Base-by-base conservation (phyloP, 2,888 invertebrate genomes). In the Drosophila monieri region DNA sequence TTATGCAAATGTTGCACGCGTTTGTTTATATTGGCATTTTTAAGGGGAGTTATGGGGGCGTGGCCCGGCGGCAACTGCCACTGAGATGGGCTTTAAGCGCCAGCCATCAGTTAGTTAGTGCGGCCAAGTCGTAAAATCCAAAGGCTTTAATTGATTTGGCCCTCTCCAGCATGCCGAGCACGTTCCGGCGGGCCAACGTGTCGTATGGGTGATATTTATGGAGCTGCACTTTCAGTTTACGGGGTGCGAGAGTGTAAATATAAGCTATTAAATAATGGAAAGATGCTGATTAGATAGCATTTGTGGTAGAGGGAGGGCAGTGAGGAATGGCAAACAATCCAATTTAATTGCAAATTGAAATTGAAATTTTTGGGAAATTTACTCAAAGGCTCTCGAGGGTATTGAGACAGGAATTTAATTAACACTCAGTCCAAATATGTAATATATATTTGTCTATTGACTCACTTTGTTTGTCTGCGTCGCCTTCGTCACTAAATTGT, bases 21-120 rank as follows among this genome's bases (percentile, higher is more conserved):
- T 44, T 74, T 81, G 88, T 83, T 83, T 83, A 85, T 83, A 78
- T 88, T 88, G 85, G 81, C 39, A 5, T 85, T 61, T 85, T 74
- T 47, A 65, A 65, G 37, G 72, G 67, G 18, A 18, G 41, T 27
- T 6, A 55, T 27, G 21, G 15, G 10, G 59, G 14, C 39, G 60
- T 0, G 48, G 35, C 41, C 57, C 72, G 47, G 60, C 25, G 67
- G 61, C 52, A n/a, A 6, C n/a, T 1, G 49, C 32, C 37, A 21
- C n/a, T 6, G n/a, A 25, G 35, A 30, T 53, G 14, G 25, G 47
- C 23, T 56, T 48, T 15, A 66, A 69, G 18, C 39, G 39, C 49
- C 35, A 10, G 9, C n/a, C 57, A 27, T 55, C 41, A 23, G 49
- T 74, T 56, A 57, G 43, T 27, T 27, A 27, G 27, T 27, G 27